Conservation (phyloP, 2,113 vertebrate genomes). For the Trematocara nigrifrons region DNA sequence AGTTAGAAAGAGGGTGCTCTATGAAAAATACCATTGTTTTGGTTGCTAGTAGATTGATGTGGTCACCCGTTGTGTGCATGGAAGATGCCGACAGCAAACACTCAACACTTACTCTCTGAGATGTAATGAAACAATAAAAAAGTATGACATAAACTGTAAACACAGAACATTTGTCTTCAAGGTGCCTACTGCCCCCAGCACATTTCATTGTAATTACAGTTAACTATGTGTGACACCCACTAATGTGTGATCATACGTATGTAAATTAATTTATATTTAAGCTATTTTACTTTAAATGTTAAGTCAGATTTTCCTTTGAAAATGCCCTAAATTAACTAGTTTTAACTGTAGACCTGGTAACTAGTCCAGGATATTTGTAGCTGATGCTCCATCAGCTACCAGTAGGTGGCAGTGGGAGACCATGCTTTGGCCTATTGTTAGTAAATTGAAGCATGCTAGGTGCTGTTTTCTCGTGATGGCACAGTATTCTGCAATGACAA, state of each 20-base stretch:
- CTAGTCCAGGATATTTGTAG: not conserved
- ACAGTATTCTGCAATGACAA: not conserved
- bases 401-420: not conserved
- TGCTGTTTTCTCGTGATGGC: not conserved
- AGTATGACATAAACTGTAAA: not conserved
- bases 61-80: not conserved
- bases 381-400: not conserved
- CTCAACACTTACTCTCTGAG: not conserved
- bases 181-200: not conserved
- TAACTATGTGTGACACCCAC: not conserved
- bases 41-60: not conserved
- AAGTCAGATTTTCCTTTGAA: not conserved
- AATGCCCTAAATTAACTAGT: not conserved
- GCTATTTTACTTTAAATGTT: not conserved
- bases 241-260: not conserved
- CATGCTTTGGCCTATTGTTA: not conserved
- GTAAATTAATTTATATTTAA: not conserved
- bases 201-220: not conserved
- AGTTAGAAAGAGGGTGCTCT: too few relatives aligned
- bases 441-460: not conserved
- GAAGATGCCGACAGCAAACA: not conserved
- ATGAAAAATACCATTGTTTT: not conserved
- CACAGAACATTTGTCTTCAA: not conserved
- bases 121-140: not conserved
- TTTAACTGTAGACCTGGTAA: not conserved